phyloP scores from a whole-genome alignment of 92 coral and sea anemone species.

The Plumapathes pennacea region DNA sequence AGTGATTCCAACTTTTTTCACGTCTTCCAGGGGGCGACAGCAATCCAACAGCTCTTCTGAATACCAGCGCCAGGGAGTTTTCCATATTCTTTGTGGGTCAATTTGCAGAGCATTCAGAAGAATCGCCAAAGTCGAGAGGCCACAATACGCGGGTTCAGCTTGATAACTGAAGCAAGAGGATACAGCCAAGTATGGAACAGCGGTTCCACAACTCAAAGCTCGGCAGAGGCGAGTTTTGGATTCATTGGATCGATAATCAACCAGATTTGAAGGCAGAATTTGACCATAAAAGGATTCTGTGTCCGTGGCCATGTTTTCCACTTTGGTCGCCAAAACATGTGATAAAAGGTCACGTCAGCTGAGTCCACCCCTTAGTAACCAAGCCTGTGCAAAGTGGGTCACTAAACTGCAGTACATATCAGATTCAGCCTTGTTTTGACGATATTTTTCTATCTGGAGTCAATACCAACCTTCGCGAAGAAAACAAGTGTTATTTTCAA shows the following conservation, averaged over 20 bases:
- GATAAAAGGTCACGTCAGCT: no score
- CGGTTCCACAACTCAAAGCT: slow-evolving; percentile 54
- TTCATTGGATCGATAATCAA: slow-evolving; percentile 79
- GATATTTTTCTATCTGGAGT: no score
- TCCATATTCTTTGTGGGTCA: slow-evolving; percentile 87
- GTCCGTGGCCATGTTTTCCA: no score
- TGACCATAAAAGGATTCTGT: slow-evolving; percentile 62
- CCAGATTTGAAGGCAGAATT: slow-evolving; percentile 55
- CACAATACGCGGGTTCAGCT: slow-evolving; percentile 92
- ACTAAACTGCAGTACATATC: no score
- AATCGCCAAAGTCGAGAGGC: slow-evolving; percentile 80
- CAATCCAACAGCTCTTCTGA: slow-evolving; percentile 81
- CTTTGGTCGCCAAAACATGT: no score
- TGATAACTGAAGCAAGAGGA: slow-evolving; percentile 81
- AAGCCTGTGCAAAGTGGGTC: no score
- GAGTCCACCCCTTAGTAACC: no score
- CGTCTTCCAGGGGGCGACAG: slow-evolving; percentile 78
- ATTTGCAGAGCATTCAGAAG: slow-evolving; percentile 84
- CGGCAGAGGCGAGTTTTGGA: slow-evolving; percentile 77
- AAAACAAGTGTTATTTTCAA: no score
- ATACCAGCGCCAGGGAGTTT: slow-evolving; percentile 95
- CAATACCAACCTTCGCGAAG: no score
- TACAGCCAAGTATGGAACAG: slow-evolving; percentile 70
- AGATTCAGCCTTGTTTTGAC: no score
- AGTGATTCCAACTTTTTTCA: slow-evolving; percentile 71